Evolutionary conservation across 2,113 vertebrate species (phyloP), one percentile per base, ranked within the genome.

Genomic region (Caloenas nicobarica): DNA sequence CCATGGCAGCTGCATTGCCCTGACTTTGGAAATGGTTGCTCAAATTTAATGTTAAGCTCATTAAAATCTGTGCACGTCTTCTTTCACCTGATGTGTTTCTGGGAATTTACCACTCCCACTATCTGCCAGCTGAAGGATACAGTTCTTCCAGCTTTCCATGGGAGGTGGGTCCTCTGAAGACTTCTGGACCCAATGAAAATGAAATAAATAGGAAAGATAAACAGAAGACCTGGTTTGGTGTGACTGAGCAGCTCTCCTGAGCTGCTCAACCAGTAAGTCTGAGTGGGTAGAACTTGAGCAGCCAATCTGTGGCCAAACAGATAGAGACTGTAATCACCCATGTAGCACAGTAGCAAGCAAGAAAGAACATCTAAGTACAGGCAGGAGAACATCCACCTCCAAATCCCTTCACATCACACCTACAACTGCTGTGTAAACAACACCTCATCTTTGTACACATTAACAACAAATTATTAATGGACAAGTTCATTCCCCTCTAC

Each of bases 381-480:
- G 9, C 23, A 57, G 68, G 24, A 76, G n/a, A 85, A 70, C n/a
- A 54, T 26, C n/a, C 26, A 74, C 40, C 21, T 80, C 46, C 51
- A 57, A 88, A 76, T 4, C 10, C 17, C 24, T 82, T 53, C 53
- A 71, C 16, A 78, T 69, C 44, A 78, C 29, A 31, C 10, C 15
- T 64, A 38, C 17, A 64, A 28, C 10, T 19, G 12, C 40, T 38
- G 28, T 11, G 36, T 60, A 86, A 91, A 58, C 54, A 89, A 21
- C 0, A 0, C 25, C 29, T 69, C 31, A 65, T 44, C n/a, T 81
- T 58, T 8, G 2, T 10, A 68, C 2, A 40, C 40, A 44, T 44
- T 44, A 44, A 44, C 42, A 44, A 10, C 36, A 68, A 16, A 42
- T 38, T 60, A 54, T 50, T 54, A 60, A 31, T 9, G 25, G 40